Conservation (phyloP, 92 coral and sea anemone species). For the Porites cylindrica region DNA sequence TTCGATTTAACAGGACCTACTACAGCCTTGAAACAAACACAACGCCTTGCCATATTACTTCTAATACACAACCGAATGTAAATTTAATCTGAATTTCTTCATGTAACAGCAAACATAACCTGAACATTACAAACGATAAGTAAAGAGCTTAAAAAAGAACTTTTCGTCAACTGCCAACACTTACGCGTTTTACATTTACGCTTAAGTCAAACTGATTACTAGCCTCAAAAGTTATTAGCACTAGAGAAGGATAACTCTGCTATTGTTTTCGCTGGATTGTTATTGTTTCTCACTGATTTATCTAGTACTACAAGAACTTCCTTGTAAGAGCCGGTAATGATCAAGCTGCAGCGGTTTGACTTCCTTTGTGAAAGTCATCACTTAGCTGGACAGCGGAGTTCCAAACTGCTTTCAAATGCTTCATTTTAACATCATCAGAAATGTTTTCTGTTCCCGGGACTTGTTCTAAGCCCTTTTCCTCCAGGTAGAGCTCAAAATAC, state of each 20-base stretch:
- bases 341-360: conserved; percentile 7
- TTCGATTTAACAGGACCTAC: no score
- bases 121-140: no score
- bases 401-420: conserved; percentile 40
- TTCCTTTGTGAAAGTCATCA: conserved; percentile 32
- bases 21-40: no score
- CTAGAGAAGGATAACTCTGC: neutral
- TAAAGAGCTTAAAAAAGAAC: no score
- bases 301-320: neutral
- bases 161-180: no score
- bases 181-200: no score
- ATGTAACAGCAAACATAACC: no score
- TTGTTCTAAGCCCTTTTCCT: conserved; percentile 25
- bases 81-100: no score
- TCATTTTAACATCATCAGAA: conserved; percentile 22
- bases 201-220: no score
- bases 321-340: neutral
- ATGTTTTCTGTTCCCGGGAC: conserved; percentile 44
- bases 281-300: neutral
- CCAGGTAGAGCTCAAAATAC: conserved; percentile 39
- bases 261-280: neutral
- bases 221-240: neutral
- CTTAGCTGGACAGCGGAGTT: conserved; percentile 42
- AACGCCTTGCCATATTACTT: no score
- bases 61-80: no score